Evolutionary conservation across 2,888 invertebrate genomes (phyloP).

Genomic region (Mamestra brassicae): DNA sequence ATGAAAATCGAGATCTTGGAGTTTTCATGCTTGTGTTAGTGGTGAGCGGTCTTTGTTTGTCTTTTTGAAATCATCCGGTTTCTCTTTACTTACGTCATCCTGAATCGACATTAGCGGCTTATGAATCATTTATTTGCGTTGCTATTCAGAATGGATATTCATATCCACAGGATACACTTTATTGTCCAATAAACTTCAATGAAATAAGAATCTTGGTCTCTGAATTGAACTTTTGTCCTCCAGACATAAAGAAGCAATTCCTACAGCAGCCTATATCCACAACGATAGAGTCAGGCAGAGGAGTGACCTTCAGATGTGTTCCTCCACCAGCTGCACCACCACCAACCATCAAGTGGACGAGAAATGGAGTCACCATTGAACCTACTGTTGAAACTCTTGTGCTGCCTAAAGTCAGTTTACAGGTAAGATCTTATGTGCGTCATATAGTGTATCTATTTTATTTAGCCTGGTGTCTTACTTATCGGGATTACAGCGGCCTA

Average conservation of each 20-base stretch:
- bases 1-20: conserved; percentile 43
- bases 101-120: background rate
- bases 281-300: conserved; percentile 95
- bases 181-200: background rate
- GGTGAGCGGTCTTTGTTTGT: conserved; percentile 5
- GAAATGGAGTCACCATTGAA: conserved; percentile 94
- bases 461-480: background rate
- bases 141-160: background rate
- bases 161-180: background rate
- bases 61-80: background rate
- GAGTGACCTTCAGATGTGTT: conserved; percentile 96
- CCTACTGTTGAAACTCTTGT: conserved; percentile 96
- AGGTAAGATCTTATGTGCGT: conserved; percentile 76
- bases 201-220: background rate
- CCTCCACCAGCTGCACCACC: conserved; percentile 97
- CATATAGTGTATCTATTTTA: background rate
- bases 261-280: conserved; percentile 95
- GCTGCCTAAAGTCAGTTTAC: conserved; percentile 95
- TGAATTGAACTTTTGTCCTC: conserved; percentile 24
- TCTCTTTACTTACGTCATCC: conserved; percentile 7
- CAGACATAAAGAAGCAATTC: conserved; percentile 97
- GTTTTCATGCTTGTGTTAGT: conserved; percentile 50
- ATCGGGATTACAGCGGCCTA: background rate
- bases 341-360: conserved; percentile 96
- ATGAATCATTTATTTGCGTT: background rate